Conservation (phyloP, 2,888 invertebrate genomes). For the Cryptus armator region DNA sequence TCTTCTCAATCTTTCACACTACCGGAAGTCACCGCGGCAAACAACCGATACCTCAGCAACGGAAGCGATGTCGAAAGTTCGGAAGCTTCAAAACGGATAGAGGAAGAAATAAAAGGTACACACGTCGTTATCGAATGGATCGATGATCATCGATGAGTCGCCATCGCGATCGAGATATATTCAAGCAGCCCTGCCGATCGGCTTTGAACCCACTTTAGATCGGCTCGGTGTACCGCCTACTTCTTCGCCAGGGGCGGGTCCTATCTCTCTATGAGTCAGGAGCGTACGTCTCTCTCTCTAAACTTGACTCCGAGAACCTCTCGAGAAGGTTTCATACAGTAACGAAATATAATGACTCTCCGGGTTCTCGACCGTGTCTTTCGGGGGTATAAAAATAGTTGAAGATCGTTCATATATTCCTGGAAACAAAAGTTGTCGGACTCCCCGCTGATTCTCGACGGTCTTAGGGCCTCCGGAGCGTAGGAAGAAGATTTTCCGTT, state of each 20-base stretch:
- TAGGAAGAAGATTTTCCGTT: slow-evolving; percentile 39
- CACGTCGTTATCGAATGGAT: slow-evolving; percentile 34
- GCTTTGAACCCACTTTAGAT: slow-evolving; percentile 76
- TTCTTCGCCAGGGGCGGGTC: slow-evolving; percentile 81
- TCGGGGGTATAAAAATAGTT: neutral
- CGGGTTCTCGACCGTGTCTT: neutral
- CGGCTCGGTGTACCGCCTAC: slow-evolving; percentile 79
- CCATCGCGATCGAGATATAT: slow-evolving; percentile 78
- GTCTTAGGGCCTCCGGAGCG: slow-evolving; percentile 23
- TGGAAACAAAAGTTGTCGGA: slow-evolving; percentile 63
- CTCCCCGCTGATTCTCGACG: slow-evolving; percentile 57
- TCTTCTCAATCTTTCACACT: neutral
- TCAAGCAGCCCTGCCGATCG: slow-evolving; percentile 74
- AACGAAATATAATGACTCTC: neutral
- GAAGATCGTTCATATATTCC: slow-evolving; percentile 30
- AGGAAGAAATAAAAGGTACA: slow-evolving; percentile 16
- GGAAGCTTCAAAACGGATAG: neutral
- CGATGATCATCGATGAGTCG: slow-evolving; percentile 70
- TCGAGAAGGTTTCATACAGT: neutral
- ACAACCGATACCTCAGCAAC: neutral
- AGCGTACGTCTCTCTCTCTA: slow-evolving; percentile 71
- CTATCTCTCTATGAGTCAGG: slow-evolving; percentile 81
- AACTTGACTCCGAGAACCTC: neutral
- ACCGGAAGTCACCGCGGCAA: slow-evolving; percentile 8
- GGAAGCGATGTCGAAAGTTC: neutral